These are phyloP conservation scores for Drosophila lowei DNA, from an alignment of 1,140 invertebrate genomes.

Conservation along the genomic window DNA sequence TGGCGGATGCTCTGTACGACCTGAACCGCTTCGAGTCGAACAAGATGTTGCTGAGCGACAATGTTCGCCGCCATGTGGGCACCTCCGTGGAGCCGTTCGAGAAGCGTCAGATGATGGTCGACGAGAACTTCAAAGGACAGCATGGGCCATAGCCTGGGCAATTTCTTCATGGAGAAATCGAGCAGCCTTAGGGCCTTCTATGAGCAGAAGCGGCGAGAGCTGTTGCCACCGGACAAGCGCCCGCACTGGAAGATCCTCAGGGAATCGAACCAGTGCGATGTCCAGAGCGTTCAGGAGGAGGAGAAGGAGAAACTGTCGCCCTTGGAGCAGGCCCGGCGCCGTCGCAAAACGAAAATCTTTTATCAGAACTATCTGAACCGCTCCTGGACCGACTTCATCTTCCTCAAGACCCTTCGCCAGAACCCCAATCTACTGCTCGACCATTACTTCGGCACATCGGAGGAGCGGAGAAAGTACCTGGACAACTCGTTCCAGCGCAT, in stretches of 20 bases:
- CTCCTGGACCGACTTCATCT: constrained; percentile 68
- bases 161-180: constrained; percentile 55
- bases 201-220: constrained; percentile 21
- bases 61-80: constrained; percentile 37
- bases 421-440: constrained; percentile 42
- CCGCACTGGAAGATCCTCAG: constrained; percentile 55
- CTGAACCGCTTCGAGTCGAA: constrained; percentile 70
- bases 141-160: constrained; percentile 45
- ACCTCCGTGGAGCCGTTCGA: constrained; percentile 47
- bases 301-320: constrained; percentile 50
- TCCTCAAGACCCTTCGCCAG: constrained; percentile 52
- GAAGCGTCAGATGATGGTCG: constrained; percentile 48
- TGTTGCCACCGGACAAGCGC: constrained; percentile 5
- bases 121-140: constrained; percentile 67
- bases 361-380: constrained; percentile 69
- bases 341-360: constrained; percentile 64
- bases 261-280: constrained; percentile 61
- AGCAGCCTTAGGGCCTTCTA: constrained; percentile 33
- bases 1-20: constrained; percentile 65
- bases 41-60: constrained; percentile 56
- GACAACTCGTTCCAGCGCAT: constrained; percentile 27
- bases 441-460: constrained; percentile 9
- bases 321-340: constrained; percentile 50
- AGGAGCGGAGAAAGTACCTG: constrained; percentile 13
- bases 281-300: constrained; percentile 56